These are phyloP conservation scores for Tenrec ecaudatus DNA, from an alignment of 2,113 vertebrate species.

Conservation along the genomic window DNA sequence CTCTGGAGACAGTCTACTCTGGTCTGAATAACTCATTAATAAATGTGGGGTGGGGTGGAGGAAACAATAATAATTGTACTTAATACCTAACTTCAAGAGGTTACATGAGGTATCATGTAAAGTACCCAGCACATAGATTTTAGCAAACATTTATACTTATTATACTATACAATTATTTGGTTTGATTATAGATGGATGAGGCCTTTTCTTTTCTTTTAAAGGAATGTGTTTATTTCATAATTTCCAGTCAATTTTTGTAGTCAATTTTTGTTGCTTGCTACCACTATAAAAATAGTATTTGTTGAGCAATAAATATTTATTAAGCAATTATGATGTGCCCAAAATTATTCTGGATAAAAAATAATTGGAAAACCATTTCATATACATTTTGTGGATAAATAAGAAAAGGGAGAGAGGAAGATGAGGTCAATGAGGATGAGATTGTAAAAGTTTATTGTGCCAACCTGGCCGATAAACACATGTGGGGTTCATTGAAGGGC, in stretches of 20 bases:
- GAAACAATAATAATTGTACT: neutral
- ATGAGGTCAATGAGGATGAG: neutral
- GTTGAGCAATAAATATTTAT: neutral
- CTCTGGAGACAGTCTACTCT: neutral
- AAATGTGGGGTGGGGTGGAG: neutral
- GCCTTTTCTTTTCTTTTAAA: neutral
- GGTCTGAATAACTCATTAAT: neutral
- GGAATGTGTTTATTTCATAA: neutral
- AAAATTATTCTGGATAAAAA: neutral
- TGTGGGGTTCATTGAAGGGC: too few relatives aligned
- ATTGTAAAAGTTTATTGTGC: too few relatives aligned
- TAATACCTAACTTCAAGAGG: neutral
- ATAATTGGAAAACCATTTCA: neutral
- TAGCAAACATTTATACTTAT: neutral
- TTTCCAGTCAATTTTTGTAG: neutral
- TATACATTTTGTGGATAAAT: neutral
- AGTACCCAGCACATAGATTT: neutral
- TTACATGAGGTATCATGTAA: neutral
- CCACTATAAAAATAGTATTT: neutral
- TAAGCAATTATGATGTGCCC: neutral
- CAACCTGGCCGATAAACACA: too few relatives aligned
- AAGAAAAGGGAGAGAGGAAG: neutral
- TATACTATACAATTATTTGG: neutral
- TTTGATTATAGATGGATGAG: constrained; percentile 22
- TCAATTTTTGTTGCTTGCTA: neutral